phyloP scores from a whole-genome alignment of 2,888 invertebrate species.

The Hirtodrosophila histrioides region DNA sequence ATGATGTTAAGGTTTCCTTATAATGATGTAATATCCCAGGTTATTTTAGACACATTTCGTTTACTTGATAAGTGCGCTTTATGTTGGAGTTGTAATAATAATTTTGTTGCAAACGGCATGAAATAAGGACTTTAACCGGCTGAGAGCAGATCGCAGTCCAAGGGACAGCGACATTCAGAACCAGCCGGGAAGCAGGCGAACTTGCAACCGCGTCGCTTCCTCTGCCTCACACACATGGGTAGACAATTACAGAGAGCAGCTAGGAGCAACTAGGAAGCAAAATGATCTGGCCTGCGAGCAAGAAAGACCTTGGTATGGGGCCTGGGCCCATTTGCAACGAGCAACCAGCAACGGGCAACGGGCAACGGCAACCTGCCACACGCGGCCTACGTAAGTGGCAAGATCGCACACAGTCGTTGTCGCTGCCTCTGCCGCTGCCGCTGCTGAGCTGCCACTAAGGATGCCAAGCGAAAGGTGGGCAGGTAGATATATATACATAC shows the following conservation, averaged over 20 bases:
- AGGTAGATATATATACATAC: slow-evolving; percentile 40
- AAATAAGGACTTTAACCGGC: slow-evolving; percentile 27
- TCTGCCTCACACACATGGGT: slow-evolving; percentile 34
- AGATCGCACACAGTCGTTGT: slow-evolving; percentile 75
- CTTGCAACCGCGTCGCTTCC: slow-evolving; percentile 34
- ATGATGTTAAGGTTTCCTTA: too few relatives aligned
- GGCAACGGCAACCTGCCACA: slow-evolving; percentile 76
- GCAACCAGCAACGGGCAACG: slow-evolving; percentile 42
- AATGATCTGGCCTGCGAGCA: slow-evolving; percentile 76
- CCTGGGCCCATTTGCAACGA: slow-evolving; percentile 50
- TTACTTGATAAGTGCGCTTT: too few relatives aligned
- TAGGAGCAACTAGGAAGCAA: slow-evolving; percentile 78
- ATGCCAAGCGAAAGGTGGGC: slow-evolving; percentile 77
- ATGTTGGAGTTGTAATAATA: too few relatives aligned
- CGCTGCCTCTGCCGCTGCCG: too few relatives aligned
- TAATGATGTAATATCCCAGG: too few relatives aligned
- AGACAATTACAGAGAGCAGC: slow-evolving; percentile 71
- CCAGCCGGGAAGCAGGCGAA: slow-evolving; percentile 47
- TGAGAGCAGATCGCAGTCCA: slow-evolving; percentile 32
- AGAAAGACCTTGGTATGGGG: slow-evolving; percentile 75
- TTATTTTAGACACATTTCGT: too few relatives aligned
- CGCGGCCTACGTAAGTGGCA: slow-evolving; percentile 80
- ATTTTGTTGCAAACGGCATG: slow-evolving; percentile 23
- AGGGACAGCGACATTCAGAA: slow-evolving; percentile 70
- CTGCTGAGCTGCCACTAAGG: slow-evolving; percentile 59